phyloP scores from a whole-genome alignment of 2,888 invertebrate species.

The Stramonita haemastoma region DNA sequence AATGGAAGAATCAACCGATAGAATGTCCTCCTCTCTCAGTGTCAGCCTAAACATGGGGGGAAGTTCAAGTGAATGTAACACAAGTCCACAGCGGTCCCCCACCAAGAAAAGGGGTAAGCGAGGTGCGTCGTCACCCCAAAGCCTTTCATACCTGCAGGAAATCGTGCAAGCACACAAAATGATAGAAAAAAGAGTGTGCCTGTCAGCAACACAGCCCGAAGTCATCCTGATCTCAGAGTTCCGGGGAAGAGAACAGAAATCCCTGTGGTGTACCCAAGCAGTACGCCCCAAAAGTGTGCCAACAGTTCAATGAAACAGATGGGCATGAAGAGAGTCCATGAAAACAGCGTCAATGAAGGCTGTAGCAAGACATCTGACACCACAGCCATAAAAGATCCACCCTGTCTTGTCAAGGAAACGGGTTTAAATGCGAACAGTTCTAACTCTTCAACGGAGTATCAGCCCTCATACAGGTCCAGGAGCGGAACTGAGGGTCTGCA shows the following conservation, averaged over 20 bases:
- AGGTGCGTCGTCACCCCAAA: background rate
- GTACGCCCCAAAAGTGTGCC: background rate
- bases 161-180: background rate
- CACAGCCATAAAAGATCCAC: background rate
- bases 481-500: too few relatives aligned
- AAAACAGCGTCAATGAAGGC: background rate
- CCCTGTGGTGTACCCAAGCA: conserved; percentile 11
- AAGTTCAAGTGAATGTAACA: background rate
- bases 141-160: conserved; percentile 26
- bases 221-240: conserved; percentile 23
- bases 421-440: background rate
- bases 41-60: background rate
- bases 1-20: background rate
- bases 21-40: background rate
- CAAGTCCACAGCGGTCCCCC: background rate
- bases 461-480: background rate
- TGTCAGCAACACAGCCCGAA: conserved; percentile 4
- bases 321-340: background rate
- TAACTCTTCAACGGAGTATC: background rate
- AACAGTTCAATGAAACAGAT: background rate
- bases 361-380: background rate
- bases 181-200: background rate
- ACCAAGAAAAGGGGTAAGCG: background rate
- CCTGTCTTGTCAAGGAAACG: background rate
- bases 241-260: background rate